Conservation (phyloP, 2,113 vertebrate genomes). For the Sorex araneus region DNA sequence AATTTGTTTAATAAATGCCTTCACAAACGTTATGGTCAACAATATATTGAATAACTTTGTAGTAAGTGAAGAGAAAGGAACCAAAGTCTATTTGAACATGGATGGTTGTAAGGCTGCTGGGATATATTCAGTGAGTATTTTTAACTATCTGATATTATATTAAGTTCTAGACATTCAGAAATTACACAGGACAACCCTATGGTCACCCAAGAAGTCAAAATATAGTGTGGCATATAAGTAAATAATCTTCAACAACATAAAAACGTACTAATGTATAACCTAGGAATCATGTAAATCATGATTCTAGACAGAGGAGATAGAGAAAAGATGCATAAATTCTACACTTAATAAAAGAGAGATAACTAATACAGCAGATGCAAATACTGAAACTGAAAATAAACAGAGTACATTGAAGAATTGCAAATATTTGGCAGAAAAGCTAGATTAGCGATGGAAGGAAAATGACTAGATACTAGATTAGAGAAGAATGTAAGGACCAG, state of each 20-base stretch:
- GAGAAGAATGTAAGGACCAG: background rate
- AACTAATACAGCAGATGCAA: background rate
- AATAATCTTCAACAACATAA: background rate
- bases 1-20: no score
- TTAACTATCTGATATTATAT: background rate
- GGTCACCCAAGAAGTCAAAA: conserved; percentile 22
- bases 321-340: background rate
- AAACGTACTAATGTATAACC: background rate
- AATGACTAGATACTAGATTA: background rate
- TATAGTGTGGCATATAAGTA: background rate
- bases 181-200: background rate
- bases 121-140: background rate
- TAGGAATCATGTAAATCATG: background rate
- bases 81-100: no score
- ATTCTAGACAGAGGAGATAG: background rate
- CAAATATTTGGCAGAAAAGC: background rate
- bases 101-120: no score
- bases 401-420: background rate
- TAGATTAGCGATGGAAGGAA: background rate
- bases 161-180: background rate
- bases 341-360: background rate
- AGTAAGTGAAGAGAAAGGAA: no score
- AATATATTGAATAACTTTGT: no score
- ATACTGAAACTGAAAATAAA: background rate
- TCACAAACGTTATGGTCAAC: no score